Evolutionary conservation across 2,113 vertebrate species (phyloP).

Genomic region (Coptodon rendalli): DNA sequence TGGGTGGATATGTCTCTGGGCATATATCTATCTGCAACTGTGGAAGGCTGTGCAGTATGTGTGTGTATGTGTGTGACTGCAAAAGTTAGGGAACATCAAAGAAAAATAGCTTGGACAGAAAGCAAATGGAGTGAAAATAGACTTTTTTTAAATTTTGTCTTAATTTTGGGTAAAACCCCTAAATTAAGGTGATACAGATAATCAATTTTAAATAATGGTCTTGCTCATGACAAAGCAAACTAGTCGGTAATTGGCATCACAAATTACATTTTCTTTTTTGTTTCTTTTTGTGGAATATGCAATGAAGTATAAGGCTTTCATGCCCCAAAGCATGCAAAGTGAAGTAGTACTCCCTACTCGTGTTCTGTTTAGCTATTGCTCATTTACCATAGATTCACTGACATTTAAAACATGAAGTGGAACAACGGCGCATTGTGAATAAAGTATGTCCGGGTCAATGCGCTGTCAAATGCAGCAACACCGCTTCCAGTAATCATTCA

Average conservation of each 20-base stretch:
- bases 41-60: neutral
- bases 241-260: constrained; percentile 16
- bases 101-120: constrained; percentile 39
- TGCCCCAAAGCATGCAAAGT: neutral
- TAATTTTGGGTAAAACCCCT: constrained; percentile 1
- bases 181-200: constrained; percentile 35
- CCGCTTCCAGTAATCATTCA: neutral
- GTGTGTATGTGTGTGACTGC: neutral
- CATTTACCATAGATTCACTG: constrained; percentile 43
- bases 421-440: constrained; percentile 29
- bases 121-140: constrained; percentile 39
- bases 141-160: neutral
- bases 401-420: constrained; percentile 40
- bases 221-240: constrained; percentile 36
- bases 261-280: constrained; percentile 9
- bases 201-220: constrained; percentile 46
- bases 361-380: constrained; percentile 15
- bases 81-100: constrained; percentile 17
- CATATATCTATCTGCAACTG: neutral
- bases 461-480: constrained; percentile 16
- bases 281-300: neutral
- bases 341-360: neutral
- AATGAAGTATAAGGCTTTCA: neutral
- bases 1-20: constrained; percentile 26
- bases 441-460: constrained; percentile 27